phyloP scores from a whole-genome alignment of 2,797 vertebrate species.

The Pseudomugil gertrudae region DNA sequence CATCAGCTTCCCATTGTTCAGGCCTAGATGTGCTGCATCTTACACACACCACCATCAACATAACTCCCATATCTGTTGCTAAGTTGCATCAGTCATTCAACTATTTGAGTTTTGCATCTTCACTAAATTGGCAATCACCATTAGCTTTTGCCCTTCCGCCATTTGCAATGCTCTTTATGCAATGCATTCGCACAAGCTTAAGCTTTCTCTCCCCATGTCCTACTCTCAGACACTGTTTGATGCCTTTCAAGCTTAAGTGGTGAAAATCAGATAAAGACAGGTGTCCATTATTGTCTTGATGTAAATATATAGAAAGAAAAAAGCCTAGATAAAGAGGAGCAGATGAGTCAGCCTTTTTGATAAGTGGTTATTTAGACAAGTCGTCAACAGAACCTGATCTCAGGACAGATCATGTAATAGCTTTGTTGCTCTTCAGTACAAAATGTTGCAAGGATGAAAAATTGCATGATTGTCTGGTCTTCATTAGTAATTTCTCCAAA shows the following conservation, averaged over 20 bases:
- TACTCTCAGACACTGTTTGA: too few species aligned
- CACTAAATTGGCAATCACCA: conserved; percentile 2
- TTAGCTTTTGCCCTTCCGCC: conserved; percentile 27
- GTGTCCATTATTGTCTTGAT: conserved; percentile 21
- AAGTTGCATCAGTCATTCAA: conserved; percentile 1
- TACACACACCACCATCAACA: conserved; percentile 5
- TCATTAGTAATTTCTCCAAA: neutral
- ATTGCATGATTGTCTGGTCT: neutral
- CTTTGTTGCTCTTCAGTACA: neutral
- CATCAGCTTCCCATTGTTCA: neutral
- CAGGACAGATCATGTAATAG: neutral
- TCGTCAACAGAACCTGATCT: neutral
- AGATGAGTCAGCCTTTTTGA: conserved; percentile 13
- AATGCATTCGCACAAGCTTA: conserved; percentile 23
- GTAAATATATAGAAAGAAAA: conserved; percentile 3
- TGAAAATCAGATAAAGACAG: conserved; percentile 23
- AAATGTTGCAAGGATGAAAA: neutral
- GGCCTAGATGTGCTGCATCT: conserved; percentile 1
- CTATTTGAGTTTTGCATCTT: conserved; percentile 23
- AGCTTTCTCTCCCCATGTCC: too few species aligned
- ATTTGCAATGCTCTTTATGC: conserved; percentile 20
- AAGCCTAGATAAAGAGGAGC: conserved; percentile 3
- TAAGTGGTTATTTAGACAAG: neutral
- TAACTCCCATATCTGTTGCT: neutral
- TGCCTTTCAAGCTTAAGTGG: neutral